Conservation (phyloP, 1,140 invertebrate genomes). For the Lepidurus apus region DNA sequence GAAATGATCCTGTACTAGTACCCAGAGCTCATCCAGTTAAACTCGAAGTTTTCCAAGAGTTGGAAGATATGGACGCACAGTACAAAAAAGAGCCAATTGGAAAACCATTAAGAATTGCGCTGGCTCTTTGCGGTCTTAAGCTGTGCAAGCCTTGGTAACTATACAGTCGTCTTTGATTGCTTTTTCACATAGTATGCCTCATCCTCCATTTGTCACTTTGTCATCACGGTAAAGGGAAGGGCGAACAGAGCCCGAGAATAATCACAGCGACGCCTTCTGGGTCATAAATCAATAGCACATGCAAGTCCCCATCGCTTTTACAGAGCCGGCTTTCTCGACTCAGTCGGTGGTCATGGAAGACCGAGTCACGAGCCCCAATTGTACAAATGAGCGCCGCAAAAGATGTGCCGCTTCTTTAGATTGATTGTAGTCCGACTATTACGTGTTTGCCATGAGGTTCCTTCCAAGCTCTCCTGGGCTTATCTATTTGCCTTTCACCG, state of each 20-base stretch:
- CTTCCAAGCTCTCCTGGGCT: neutral
- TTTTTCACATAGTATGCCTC: neutral
- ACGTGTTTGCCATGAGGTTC: neutral
- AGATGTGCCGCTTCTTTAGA: neutral
- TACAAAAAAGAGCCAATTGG: too few species aligned
- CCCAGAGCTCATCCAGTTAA: too few species aligned
- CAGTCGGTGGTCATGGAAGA: neutral
- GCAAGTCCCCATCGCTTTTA: too few species aligned
- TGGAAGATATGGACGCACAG: too few species aligned
- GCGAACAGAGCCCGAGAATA: neutral
- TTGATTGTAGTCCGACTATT: neutral
- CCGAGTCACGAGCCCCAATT: slow-evolving; percentile 1
- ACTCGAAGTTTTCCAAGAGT: too few species aligned
- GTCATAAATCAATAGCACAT: slow-evolving; percentile 2
- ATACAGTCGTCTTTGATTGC: neutral
- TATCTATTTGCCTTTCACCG: neutral
- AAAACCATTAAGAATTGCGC: neutral
- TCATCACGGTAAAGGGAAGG: neutral
- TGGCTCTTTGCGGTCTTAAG: neutral
- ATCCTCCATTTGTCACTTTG: neutral
- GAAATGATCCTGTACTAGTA: too few species aligned
- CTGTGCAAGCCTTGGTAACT: neutral
- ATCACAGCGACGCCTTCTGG: neutral
- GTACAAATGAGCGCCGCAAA: slow-evolving; percentile 15
- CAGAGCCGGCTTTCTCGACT: neutral